Base-by-base conservation (phyloP, 2,113 vertebrate genomes). In the Gambusia holbrooki region DNA sequence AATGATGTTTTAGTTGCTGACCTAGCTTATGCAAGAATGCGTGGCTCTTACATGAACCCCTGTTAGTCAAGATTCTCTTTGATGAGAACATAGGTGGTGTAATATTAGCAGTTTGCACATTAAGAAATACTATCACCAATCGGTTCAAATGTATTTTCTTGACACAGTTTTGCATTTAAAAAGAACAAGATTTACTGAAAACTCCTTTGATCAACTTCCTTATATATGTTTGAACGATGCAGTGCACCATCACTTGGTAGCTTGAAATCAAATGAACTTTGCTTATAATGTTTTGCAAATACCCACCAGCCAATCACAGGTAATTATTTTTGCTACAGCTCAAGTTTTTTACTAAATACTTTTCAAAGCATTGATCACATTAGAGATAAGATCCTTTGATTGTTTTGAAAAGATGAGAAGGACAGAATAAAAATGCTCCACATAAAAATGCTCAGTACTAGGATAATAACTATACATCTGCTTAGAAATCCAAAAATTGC, bases 41-140 rank as follows among this genome's bases (percentile, higher is more conserved):
- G 5, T 28, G 25, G 4, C 62, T 73, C 22, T 69, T 62, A 80
- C 35, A n/a, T 58, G 1, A 77, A 3, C n/a, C 8, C 28, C 37
- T 28, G 30, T 69, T n/a, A 32, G 69, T 69, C 32, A 40, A 66
- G 3, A 35, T 69, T 69, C 66, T 60, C 62, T 28, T 14, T 62
- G 9, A 9, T 72, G 15, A 54, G 27, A 66, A 37, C 25, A 74
- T 33, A 64, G 71, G 74, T 72, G 69, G 66, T 73, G 76, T 77
- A 85, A 85, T 82, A 82, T 73, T 45, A 77, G 76, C 77, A 79
- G 62, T 62, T 63, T 66, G 69, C 54, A 22, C 37, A 66, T 65
- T 76, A 69, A 62, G 73, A 90, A 85, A 82, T 74, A 80, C 79
- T 76, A 65, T 62, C 45, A 79, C 48, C 74, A 19, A 48, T 19